Evolutionary conservation across 2,888 invertebrate species (phyloP).

Genomic region (Zaprionus lineosus): DNA sequence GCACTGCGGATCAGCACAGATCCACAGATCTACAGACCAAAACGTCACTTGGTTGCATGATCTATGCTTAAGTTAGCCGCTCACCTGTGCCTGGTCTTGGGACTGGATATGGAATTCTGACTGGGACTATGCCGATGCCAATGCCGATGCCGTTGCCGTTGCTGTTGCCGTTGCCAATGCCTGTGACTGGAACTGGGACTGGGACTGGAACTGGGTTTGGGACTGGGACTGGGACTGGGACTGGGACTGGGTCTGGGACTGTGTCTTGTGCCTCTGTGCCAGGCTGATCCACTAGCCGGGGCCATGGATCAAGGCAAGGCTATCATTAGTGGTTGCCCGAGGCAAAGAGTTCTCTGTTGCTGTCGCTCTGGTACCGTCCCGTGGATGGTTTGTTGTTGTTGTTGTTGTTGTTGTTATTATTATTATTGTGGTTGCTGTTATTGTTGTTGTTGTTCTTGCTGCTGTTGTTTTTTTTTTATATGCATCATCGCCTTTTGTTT

Average conservation of each 20-base stretch:
- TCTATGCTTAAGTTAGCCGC: constrained; percentile 62
- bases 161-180: neutral
- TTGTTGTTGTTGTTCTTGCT: neutral
- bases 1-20: constrained; percentile 8
- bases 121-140: neutral
- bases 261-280: constrained; percentile 14
- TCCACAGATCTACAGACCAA: constrained; percentile 32
- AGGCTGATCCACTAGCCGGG: constrained; percentile 40
- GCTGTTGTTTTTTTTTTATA: constrained; percentile 40
- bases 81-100: constrained; percentile 42
- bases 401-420: neutral
- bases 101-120: no score
- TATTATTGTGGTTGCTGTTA: neutral
- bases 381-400: constrained; percentile 24
- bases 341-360: constrained; percentile 42
- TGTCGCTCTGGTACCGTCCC: neutral
- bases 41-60: constrained; percentile 73
- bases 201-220: neutral
- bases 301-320: constrained; percentile 63
- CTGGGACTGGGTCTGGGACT: constrained; percentile 3
- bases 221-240: constrained; percentile 1
- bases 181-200: constrained; percentile 1
- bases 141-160: neutral
- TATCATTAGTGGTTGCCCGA: constrained; percentile 67
- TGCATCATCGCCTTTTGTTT: constrained; percentile 75